Evolutionary conservation across 2,797 vertebrate genomes (phyloP).

Genomic region (Phataginus tricuspis): DNA sequence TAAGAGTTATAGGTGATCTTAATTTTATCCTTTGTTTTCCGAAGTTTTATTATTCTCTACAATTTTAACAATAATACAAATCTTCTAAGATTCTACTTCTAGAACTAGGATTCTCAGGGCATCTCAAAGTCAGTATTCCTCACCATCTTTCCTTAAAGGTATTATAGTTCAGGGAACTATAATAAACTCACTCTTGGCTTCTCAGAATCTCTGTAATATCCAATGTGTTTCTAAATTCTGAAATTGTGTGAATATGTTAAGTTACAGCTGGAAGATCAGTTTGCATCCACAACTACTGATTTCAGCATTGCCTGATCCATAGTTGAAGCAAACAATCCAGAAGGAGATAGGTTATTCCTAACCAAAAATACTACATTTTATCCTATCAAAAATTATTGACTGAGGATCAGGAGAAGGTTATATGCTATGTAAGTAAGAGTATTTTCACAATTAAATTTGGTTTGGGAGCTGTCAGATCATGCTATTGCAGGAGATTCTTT

Average conservation of each 20-base stretch:
- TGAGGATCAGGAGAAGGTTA: not conserved
- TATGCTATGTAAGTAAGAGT: not conserved
- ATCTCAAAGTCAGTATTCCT: not conserved
- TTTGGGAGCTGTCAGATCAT: not conserved
- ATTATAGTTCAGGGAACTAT: not conserved
- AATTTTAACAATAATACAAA: slow-evolving; percentile 21
- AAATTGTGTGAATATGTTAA: not conserved
- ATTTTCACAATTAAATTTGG: not conserved
- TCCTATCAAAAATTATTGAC: not conserved
- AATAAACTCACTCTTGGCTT: not conserved
- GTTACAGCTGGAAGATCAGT: not conserved
- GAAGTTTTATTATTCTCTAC: slow-evolving; percentile 29
- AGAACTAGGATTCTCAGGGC: slow-evolving; percentile 15
- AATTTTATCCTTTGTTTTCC: slow-evolving; percentile 20
- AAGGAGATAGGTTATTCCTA: not conserved
- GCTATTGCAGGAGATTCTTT: not conserved
- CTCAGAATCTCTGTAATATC: slow-evolving; percentile 8
- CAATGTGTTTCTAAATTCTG: not conserved
- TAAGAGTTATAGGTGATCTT: slow-evolving; percentile 15
- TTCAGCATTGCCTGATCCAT: not conserved
- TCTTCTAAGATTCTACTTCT: not conserved
- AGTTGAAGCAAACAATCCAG: not conserved
- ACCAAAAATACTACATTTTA: not conserved
- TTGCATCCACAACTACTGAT: not conserved
- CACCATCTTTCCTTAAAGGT: not conserved